Percentiles rank a stretch among this genome's conserved stretches.
phyloP scores from a whole-genome alignment of 2,888 invertebrate species.

The Synergus japonicus region DNA sequence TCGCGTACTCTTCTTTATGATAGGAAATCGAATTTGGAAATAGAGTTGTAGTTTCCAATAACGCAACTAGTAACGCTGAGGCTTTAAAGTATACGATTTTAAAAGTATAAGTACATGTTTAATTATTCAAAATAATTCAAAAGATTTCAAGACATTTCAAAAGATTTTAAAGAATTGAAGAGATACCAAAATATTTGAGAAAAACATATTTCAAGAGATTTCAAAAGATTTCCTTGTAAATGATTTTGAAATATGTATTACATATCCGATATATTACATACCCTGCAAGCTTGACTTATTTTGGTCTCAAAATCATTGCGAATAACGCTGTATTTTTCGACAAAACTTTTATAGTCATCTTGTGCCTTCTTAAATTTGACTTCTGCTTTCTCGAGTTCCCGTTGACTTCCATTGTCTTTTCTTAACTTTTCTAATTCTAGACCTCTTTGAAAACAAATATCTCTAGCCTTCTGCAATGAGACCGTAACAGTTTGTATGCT shows the following conservation, averaged over 20 bases:
- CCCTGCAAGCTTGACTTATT: constrained; percentile 94
- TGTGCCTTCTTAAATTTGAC: constrained; percentile 94
- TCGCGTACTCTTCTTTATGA: too few relatives aligned
- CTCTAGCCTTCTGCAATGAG: constrained; percentile 94
- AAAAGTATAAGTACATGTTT: too few relatives aligned
- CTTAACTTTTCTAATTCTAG: constrained; percentile 93
- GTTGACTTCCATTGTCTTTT: constrained; percentile 93
- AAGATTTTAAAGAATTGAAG: background rate
- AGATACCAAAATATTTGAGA: too few relatives aligned
- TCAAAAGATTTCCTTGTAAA: too few relatives aligned
- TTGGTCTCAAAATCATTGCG: constrained; percentile 97
- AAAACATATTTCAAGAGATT: too few relatives aligned
- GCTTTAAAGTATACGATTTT: too few relatives aligned
- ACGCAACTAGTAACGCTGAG: too few relatives aligned
- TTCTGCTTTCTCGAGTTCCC: constrained; percentile 96
- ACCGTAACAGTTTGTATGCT: constrained; percentile 93
- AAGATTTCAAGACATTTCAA: background rate
- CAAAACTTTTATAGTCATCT: constrained; percentile 94
- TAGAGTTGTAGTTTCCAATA: too few relatives aligned
- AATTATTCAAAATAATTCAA: too few relatives aligned
- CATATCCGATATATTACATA: constrained; percentile 66
- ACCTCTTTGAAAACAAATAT: constrained; percentile 91
- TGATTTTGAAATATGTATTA: too few relatives aligned
- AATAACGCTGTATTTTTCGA: constrained; percentile 94
- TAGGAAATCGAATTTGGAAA: too few relatives aligned